Evolutionary conservation across 2,113 vertebrate species (phyloP).

Genomic region (Penelope pileata): DNA sequence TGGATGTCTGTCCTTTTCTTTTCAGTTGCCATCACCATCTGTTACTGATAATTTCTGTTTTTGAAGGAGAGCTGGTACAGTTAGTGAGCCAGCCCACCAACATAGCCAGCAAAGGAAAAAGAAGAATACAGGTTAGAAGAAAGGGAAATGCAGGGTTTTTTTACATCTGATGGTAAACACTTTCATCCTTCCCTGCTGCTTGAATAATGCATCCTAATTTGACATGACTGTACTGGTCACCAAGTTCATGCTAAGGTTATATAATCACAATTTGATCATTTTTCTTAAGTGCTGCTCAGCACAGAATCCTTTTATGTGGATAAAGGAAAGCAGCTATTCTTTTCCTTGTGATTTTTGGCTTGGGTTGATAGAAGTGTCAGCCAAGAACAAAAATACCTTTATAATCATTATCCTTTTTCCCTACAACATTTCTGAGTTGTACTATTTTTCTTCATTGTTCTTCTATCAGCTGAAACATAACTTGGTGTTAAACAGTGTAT

Average conservation of each 20-base stretch:
- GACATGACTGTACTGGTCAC: slow-evolving; percentile 62
- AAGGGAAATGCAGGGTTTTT: slow-evolving; percentile 26
- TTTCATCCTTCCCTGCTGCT: slow-evolving; percentile 57
- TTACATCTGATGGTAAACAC: slow-evolving; percentile 56
- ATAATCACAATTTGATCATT: slow-evolving; percentile 63
- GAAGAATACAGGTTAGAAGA: slow-evolving; percentile 42
- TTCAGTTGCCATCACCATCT: slow-evolving; percentile 28
- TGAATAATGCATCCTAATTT: slow-evolving; percentile 69
- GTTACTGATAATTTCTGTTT: slow-evolving; percentile 52
- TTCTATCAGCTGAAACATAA: slow-evolving; percentile 40
- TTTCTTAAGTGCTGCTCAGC: slow-evolving; percentile 52
- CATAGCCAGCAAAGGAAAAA: slow-evolving; percentile 22
- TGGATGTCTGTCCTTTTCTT: background rate
- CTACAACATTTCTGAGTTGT: slow-evolving; percentile 19
- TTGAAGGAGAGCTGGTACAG: slow-evolving; percentile 48
- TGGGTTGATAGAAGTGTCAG: slow-evolving; percentile 6
- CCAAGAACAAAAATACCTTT: slow-evolving; percentile 69
- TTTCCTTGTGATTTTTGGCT: slow-evolving; percentile 66
- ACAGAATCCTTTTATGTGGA: slow-evolving; percentile 63
- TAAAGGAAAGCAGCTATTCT: slow-evolving; percentile 63
- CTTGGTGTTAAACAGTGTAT: slow-evolving; percentile 27
- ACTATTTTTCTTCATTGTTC: slow-evolving; percentile 51
- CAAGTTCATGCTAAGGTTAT: slow-evolving; percentile 63
- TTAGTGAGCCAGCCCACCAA: slow-evolving; percentile 56
- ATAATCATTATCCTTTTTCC: slow-evolving; percentile 51